Evolutionary conservation across 2,888 invertebrate species (phyloP), one percentile per base, ranked within the genome.

Genomic region (Orthosia incerta): DNA sequence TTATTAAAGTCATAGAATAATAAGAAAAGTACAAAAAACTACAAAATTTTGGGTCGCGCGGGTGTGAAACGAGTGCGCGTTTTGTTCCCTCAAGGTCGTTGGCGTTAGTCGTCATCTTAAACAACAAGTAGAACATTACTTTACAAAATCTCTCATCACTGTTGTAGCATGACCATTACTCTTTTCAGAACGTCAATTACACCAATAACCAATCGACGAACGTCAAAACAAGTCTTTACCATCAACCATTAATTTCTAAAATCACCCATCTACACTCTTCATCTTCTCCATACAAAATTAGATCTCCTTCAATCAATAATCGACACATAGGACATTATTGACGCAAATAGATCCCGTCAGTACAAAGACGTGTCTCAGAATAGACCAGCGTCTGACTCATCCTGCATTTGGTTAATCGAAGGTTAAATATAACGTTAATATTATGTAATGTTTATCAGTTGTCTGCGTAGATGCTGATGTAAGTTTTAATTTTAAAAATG

Each of bases 361-460:
- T 89, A 91, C 88, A 92, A 91, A 94, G 91, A 91, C 88, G 79
- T 85, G 82, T 90, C 93, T 94, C 92, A 87, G 92, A 94, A 93
- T 95, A 95, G 93, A 89, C 71, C 89, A 82, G 86, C 86, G 74
- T 84, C 89, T 95, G 95, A 95, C 91, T 96, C 95, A 95, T 88
- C 86, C 79, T 87, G 88, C 93, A 93, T 95, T 95, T 91, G 91
- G 92, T 92, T 93, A 94, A 95, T 95, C 94, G 94, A 95, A 93
- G 92, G 91, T 93, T 95, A 93, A 92, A 93, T 92, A 90, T 93
- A 93, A 89, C 90, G 79, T 76, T 82, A 82, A 86, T 85, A 89
- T 91, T 91, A 87, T 89, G 86, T 85, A 83, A 82, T 86, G 87
- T 89, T 87, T 88, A 84, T 79, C 71, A 78, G 79, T 74, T 63